Percentiles rank a stretch among this genome's conserved stretches.
Evolutionary conservation across 2,113 vertebrate species (phyloP).

Genomic region (Xenopus borealis): DNA sequence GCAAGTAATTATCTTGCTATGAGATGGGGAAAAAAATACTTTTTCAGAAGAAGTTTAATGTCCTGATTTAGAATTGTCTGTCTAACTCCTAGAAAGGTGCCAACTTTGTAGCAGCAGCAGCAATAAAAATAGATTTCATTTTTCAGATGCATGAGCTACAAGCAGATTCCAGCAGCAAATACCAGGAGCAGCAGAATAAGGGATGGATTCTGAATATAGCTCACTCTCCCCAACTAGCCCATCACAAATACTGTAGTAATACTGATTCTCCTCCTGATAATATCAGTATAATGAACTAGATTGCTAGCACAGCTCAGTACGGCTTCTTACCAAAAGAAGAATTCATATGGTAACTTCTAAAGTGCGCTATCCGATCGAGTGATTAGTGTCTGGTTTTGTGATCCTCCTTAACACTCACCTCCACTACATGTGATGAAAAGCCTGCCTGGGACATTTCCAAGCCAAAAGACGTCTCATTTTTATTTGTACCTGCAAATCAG

Average conservation of each 20-base stretch:
- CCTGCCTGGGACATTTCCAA: conserved; percentile 97
- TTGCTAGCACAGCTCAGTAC: too few species aligned
- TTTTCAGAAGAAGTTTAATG: neutral
- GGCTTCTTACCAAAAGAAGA: too few species aligned
- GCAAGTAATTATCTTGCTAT: neutral
- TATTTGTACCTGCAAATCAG: conserved; percentile 76
- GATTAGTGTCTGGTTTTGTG: too few species aligned
- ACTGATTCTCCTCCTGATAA: too few species aligned
- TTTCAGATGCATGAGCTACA: neutral
- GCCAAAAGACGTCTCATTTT: conserved; percentile 85
- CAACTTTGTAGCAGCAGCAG: neutral
- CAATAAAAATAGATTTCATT: neutral
- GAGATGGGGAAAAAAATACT: neutral
- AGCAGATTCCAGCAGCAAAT: neutral
- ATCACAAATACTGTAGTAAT: too few species aligned
- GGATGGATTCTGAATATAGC: neutral
- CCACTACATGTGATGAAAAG: conserved; percentile 92
- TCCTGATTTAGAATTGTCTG: neutral
- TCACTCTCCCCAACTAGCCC: neutral
- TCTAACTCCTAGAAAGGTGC: neutral
- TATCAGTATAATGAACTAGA: too few species aligned
- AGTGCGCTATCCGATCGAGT: too few species aligned
- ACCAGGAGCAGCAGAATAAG: neutral
- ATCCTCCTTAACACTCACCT: conserved; percentile 66
- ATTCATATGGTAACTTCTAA: too few species aligned